Base-by-base conservation (phyloP, 2,113 vertebrate species). In the Globicephala melas region DNA sequence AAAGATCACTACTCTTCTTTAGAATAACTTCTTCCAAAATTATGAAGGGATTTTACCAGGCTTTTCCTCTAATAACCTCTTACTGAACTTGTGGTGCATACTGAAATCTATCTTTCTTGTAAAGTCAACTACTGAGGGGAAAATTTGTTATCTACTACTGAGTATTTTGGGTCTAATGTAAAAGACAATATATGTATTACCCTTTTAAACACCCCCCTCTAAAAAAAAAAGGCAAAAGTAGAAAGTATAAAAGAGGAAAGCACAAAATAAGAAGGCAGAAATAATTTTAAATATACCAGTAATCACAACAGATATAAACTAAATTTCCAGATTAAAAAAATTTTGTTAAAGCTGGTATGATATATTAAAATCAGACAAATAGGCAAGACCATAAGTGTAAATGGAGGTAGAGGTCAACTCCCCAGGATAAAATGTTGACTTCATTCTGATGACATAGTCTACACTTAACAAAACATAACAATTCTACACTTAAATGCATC, bases 21-120 rank as follows among this genome's bases (percentile, higher is more conserved):
- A 77, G 23, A 95, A 74, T 68, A 58, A 70, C 53, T 93, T 82
- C 62, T 95, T 84, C 50, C 41, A 87, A 87, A 94, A 89, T 93
- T 94, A 73, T 25, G 15, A 93, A 91, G 9, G 10, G n/a, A 70
- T 87, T 76, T 89, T 70, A 68, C 20, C 33, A n/a, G 70, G 38
- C 55, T 85, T 73, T 65, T 79, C 63, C 5, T 73, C 10, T 36
- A 94, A 60, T 50, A 85, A 89, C n/a, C 70, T 92, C 36, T 79
- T 88, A 65, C 4, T 92, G 15, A 94, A 84, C 38, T 58, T 87
- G 44, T 91, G 25, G 41, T 63, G 38, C 13, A 47, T 25, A 67
- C 1, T 82, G 60, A 91, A 89, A 77, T 88, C 50, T 77, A 33
- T 65, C 21, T 71, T 87, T 83, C 67, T 26, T 83, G 1, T 28